Conservation (phyloP, 2,888 invertebrate genomes). For the Lysandra coridon region DNA sequence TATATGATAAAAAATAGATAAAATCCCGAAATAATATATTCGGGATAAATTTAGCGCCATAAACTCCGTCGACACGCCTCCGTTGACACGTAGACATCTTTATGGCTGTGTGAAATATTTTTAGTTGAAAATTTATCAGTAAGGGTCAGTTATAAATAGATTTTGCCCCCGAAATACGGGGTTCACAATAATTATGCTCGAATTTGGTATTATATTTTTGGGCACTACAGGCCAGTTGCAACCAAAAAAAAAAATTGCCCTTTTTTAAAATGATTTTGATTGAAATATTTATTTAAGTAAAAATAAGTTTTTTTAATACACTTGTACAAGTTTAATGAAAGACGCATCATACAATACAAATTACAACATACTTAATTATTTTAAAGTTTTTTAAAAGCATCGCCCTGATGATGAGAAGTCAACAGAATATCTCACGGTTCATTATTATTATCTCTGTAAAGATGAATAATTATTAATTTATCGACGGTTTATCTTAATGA, state of each 20-base stretch:
- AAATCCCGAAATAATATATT: conserved; percentile 28
- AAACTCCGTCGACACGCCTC: conserved; percentile 66
- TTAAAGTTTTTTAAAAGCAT: too few species aligned
- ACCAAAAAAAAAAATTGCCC: too few species aligned
- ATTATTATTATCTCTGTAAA: not conserved
- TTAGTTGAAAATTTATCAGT: conserved; percentile 29
- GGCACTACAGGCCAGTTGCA: not conserved
- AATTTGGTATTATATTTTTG: not conserved
- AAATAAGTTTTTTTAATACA: too few species aligned
- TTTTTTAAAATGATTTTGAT: too few species aligned
- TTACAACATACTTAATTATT: too few species aligned
- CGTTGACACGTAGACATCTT: conserved; percentile 70
- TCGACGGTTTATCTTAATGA: not conserved
- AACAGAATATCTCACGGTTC: not conserved
- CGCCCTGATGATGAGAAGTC: too few species aligned
- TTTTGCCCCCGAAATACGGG: conserved; percentile 8
- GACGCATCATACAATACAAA: too few species aligned
- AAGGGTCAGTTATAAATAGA: conserved; percentile 31
- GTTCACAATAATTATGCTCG: not conserved
- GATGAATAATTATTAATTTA: not conserved
- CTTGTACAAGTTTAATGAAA: too few species aligned
- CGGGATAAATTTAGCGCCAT: conserved; percentile 48
- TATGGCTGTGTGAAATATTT: conserved; percentile 45
- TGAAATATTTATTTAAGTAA: too few species aligned
- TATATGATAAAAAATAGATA: conserved; percentile 18